Evolutionary conservation across 2,888 invertebrate genomes (phyloP).

Genomic region (Acleris sparsana): DNA sequence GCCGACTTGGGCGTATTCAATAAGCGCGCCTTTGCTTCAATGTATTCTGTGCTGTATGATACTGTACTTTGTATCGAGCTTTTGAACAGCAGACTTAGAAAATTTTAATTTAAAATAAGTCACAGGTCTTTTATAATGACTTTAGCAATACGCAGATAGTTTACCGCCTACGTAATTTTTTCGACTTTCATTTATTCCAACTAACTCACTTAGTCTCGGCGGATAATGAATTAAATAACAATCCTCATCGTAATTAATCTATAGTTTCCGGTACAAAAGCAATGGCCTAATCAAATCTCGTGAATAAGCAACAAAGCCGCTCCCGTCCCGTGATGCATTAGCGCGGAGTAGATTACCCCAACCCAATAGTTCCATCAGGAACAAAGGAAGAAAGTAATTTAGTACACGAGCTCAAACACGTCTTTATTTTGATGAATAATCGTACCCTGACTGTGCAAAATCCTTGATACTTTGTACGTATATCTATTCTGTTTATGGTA

Average conservation of each 20-base stretch:
- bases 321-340: slow-evolving; percentile 47
- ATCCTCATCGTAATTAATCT: slow-evolving; percentile 5
- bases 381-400: slow-evolving; percentile 59
- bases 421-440: slow-evolving; percentile 39
- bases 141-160: no score
- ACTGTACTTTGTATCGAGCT: no score
- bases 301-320: slow-evolving; percentile 60
- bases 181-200: no score
- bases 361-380: slow-evolving; percentile 50
- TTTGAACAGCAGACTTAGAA: no score
- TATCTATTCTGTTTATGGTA: slow-evolving; percentile 46
- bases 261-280: slow-evolving; percentile 29
- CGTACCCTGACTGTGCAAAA: slow-evolving; percentile 21
- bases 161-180: no score
- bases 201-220: no score
- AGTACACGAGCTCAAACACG: slow-evolving; percentile 45
- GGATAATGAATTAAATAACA: slow-evolving; percentile 1
- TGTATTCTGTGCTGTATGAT: no score
- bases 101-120: no score
- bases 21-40: no score
- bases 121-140: no score
- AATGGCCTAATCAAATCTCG: slow-evolving; percentile 55
- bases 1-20: no score
- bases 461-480: slow-evolving; percentile 36
- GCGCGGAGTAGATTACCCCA: slow-evolving; percentile 51